Evolutionary conservation across 2,797 vertebrate genomes (phyloP).

Genomic region (Girardinus metallicus): DNA sequence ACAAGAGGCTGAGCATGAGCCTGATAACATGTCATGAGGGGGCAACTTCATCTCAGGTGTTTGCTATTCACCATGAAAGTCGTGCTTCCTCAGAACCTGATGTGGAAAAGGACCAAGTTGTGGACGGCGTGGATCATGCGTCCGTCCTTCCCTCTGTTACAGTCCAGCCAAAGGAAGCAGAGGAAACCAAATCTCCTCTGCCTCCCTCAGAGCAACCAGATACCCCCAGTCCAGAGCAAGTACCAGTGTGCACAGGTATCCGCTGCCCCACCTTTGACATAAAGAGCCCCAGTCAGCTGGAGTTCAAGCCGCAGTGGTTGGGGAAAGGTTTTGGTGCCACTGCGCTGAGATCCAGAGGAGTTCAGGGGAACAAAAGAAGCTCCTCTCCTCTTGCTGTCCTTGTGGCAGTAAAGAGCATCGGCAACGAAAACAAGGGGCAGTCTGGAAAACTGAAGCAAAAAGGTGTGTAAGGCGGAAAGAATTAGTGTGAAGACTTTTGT

Average conservation of each 20-base stretch:
- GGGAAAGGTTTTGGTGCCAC: slow-evolving; percentile 79
- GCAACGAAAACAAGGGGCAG: slow-evolving; percentile 76
- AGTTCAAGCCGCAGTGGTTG: slow-evolving; percentile 85
- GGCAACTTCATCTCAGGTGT: slow-evolving; percentile 55
- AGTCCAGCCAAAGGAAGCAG: slow-evolving; percentile 26
- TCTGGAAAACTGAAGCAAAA: slow-evolving; percentile 74
- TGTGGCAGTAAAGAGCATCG: slow-evolving; percentile 59
- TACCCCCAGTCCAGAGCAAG: slow-evolving; percentile 25
- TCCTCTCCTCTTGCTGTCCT: slow-evolving; percentile 72
- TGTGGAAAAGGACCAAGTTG: neutral
- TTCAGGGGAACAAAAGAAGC: slow-evolving; percentile 58
- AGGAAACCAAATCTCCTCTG: slow-evolving; percentile 5
- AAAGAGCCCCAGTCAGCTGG: slow-evolving; percentile 81
- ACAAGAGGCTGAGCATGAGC: slow-evolving; percentile 81
- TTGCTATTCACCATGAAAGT: slow-evolving; percentile 54
- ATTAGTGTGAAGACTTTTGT: neutral
- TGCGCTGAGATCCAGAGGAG: slow-evolving; percentile 68
- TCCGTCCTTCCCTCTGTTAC: slow-evolving; percentile 49
- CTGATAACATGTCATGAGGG: slow-evolving; percentile 80
- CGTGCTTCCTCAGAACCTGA: slow-evolving; percentile 28
- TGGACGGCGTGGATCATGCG: slow-evolving; percentile 46
- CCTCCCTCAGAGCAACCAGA: slow-evolving; percentile 19
- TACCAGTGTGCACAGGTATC: slow-evolving; percentile 46
- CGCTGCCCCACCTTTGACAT: slow-evolving; percentile 76
- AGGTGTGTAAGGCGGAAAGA: slow-evolving; percentile 59